phyloP scores from a whole-genome alignment of 2,113 vertebrate genomes.

The Corythornis cristatus region DNA sequence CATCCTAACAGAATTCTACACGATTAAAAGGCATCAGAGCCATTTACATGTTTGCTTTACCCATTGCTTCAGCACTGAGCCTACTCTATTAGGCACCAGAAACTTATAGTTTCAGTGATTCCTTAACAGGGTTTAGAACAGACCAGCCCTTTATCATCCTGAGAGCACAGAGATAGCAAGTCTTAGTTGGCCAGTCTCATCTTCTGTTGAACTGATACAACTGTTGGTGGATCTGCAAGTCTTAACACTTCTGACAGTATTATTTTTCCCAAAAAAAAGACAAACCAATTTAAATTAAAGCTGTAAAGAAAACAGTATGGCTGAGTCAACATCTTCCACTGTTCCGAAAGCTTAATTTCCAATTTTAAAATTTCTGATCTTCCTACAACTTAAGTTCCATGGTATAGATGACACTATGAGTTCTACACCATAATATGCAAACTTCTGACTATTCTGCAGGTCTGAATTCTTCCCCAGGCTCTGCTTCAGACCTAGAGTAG shows the following conservation, averaged over 20 bases:
- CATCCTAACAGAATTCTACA: slow-evolving; percentile 26
- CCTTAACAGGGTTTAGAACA: not conserved
- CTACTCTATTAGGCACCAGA: not conserved
- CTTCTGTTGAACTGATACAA: not conserved
- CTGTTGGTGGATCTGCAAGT: not conserved
- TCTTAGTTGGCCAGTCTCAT: not conserved
- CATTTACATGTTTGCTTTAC: not conserved
- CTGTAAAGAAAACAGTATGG: not conserved
- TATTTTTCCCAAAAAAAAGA: not conserved
- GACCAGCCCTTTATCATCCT: not conserved
- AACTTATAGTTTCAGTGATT: not conserved
- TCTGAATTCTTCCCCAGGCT: not conserved
- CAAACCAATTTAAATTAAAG: not conserved
- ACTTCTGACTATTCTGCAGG: not conserved
- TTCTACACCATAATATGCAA: not conserved
- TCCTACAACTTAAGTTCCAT: not conserved
- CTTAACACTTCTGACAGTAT: not conserved
- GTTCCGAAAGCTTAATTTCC: not conserved
- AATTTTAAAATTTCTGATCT: not conserved
- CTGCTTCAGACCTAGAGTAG: not conserved
- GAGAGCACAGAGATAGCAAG: not conserved
- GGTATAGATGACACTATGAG: not conserved
- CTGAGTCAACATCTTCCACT: not conserved
- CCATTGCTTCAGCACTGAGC: not conserved
- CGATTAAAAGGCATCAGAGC: not conserved